Conservation (phyloP, 2,888 invertebrate species). For the Lepidochitona cinerea region DNA sequence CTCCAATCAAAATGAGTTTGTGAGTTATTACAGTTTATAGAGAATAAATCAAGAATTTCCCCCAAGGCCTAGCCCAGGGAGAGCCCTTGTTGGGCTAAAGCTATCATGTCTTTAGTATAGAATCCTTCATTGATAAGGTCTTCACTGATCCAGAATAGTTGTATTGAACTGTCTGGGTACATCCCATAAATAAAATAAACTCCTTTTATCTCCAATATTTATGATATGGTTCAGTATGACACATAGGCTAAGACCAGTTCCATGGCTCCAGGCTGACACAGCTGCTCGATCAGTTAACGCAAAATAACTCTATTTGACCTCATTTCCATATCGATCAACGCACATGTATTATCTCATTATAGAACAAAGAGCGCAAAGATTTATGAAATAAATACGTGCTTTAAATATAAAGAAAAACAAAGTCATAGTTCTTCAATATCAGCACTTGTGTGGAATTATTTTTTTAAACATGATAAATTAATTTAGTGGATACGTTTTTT, state of each 20-base stretch:
- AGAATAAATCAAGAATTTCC: too few species aligned
- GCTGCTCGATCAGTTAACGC: not conserved
- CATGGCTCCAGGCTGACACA: not conserved
- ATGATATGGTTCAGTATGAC: not conserved
- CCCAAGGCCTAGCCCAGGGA: too few species aligned
- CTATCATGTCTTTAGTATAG: too few species aligned
- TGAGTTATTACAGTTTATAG: too few species aligned
- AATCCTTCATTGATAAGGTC: too few species aligned
- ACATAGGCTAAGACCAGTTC: not conserved
- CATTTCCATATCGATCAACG: not conserved
- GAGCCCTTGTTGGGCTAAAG: too few species aligned
- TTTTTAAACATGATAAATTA: too few species aligned
- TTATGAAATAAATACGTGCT: not conserved
- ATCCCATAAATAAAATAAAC: not conserved
- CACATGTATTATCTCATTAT: too few species aligned
- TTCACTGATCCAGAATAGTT: not conserved
- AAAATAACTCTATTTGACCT: not conserved
- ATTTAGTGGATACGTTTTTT: too few species aligned
- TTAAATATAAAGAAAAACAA: not conserved
- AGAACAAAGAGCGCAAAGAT: too few species aligned
- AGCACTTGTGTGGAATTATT: not conserved
- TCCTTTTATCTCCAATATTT: constrained; percentile 3
- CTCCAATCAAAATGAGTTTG: too few species aligned
- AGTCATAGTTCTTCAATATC: not conserved
- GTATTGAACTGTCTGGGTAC: not conserved